These are phyloP conservation scores for Nematopogon swammerdamellus DNA, from an alignment of 2,888 invertebrate genomes.

Conservation along the genomic window DNA sequence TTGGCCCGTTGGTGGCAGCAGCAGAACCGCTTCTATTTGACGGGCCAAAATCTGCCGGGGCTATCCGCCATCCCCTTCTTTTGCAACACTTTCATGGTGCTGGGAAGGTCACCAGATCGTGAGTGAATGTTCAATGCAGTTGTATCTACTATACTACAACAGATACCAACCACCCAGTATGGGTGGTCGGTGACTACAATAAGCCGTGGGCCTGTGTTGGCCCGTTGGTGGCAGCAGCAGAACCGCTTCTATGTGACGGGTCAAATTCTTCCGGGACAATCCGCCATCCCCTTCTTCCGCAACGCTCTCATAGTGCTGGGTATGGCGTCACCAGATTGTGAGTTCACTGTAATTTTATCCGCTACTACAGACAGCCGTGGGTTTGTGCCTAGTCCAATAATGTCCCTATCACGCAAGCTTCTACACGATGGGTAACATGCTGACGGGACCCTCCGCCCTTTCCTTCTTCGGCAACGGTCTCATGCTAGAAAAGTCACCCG, in stretches of 20 bases:
- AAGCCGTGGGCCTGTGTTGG: constrained; percentile 25
- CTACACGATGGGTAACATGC: constrained; percentile 58
- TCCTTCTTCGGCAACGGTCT: constrained; percentile 72
- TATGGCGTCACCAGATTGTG: constrained; percentile 60
- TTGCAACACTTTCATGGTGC: constrained; percentile 64
- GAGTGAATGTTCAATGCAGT: constrained; percentile 19
- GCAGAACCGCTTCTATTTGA: constrained; percentile 46
- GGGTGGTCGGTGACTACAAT: too few relatives aligned
- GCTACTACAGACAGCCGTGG: too few relatives aligned
- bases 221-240: constrained; percentile 47
- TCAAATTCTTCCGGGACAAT: constrained; percentile 66
- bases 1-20: constrained; percentile 44
- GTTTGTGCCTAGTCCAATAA: constrained; percentile 32
- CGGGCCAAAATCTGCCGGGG: constrained; percentile 68
- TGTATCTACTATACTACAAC: too few relatives aligned
- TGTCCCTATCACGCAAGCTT: constrained; percentile 50
- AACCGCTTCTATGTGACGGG: constrained; percentile 57
- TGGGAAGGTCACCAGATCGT: constrained; percentile 63
- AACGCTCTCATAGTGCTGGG: constrained; percentile 64
- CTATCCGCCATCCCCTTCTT: constrained; percentile 63
- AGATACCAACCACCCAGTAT: too few relatives aligned
- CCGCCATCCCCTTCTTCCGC: constrained; percentile 63
- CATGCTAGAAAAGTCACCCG: too few relatives aligned
- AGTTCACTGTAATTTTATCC: constrained; percentile 17
- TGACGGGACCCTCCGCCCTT: constrained; percentile 64